Base-by-base conservation (phyloP, 2,797 vertebrate genomes). In the Thunnus albacares region DNA sequence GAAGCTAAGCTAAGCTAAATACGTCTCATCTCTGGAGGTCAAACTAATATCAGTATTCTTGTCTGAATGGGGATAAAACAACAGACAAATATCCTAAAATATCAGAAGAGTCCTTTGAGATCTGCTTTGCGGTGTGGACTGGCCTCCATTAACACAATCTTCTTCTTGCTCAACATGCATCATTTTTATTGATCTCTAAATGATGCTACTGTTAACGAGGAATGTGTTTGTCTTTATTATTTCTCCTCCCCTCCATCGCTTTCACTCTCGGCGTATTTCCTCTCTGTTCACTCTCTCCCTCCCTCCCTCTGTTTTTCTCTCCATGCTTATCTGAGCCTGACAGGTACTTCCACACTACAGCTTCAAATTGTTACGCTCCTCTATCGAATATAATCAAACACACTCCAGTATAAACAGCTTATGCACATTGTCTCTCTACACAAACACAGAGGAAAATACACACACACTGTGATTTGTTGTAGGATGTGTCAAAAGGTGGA, bases 251-350 rank as follows among this genome's bases (percentile, higher is more conserved):
- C 57, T 62, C 65, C 10, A 18, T 49, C 59, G 73, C 41, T 20
- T 38, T 52, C 64, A 7, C 63, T 52, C 76, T 30, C 28, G 28
- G 3, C 1, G 28, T 30, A 30, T 30, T 30, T 30, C 28, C 28
- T 30, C 28, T 22, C 7, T 9, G 72, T 47, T 51, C 57, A 47
- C 63, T 65, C 13, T 17, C 4, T 51, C 52, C 28, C 28, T 5
- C 28, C 28, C 3, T 30, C 1, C 3, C 53, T 41, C 52, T 71
- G 24, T 41, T 49, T 60, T 35, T 14, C 47, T 18, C 45, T 5
- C 45, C 15, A 47, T 30, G 77, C 77, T 89, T 86, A 86, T 87
- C 83, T 84, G 55, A 77, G 68, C 14, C 74, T 87, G 88, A 84
- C 85, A 90, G 88, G 67, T 85, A 41, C 70, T 80, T 88, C 75